Conservation (phyloP, 2,113 vertebrate genomes). For the Tricholaema leucomelas region DNA sequence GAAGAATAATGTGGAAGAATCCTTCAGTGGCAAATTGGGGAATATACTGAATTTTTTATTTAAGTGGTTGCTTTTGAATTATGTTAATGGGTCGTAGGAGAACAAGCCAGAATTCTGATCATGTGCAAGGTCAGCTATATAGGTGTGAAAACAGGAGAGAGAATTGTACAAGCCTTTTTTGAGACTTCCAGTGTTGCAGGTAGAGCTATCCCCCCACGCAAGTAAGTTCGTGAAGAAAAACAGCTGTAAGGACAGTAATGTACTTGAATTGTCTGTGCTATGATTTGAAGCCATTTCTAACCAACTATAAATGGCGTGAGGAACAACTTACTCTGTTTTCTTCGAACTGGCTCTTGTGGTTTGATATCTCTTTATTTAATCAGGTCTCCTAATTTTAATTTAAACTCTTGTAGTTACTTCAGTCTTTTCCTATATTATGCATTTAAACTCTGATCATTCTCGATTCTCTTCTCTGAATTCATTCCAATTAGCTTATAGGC, state of each 20-base stretch:
- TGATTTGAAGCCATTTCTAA: background rate
- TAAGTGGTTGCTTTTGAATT: background rate
- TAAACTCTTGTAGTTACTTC: background rate
- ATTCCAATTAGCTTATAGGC: background rate
- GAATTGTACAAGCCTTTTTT: background rate
- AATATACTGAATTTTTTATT: background rate
- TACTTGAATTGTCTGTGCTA: background rate
- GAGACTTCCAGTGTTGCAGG: background rate
- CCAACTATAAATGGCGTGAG: background rate
- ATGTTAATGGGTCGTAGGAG: background rate
- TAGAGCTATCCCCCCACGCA: background rate
- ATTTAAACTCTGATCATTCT: background rate
- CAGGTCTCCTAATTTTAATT: background rate
- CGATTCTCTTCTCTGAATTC: background rate
- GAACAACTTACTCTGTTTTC: background rate
- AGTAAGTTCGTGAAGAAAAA: background rate
- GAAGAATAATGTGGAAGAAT: background rate
- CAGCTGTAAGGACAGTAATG: background rate
- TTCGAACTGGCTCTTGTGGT: background rate
- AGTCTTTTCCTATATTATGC: background rate
- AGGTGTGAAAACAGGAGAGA: background rate
- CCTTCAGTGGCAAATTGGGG: background rate
- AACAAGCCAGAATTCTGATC: background rate
- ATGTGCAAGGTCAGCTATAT: fast-evolving
- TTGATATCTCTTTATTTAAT: background rate